These are phyloP conservation scores for Corvus hawaiiensis DNA, from an alignment of 2,113 vertebrate genomes.

Conservation along the genomic window DNA sequence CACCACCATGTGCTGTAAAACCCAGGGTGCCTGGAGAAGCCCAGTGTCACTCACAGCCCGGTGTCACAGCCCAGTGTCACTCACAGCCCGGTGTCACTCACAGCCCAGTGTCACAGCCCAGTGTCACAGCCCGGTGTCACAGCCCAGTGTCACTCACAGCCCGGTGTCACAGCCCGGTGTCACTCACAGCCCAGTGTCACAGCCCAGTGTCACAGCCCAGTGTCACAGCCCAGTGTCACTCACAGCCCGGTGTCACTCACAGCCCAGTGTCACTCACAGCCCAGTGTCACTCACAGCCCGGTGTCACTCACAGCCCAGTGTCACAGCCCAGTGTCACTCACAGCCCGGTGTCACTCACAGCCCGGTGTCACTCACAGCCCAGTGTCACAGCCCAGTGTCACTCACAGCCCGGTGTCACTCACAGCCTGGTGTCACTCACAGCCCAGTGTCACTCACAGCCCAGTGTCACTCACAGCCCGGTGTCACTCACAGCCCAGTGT, in stretches of 20 bases:
- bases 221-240: background rate
- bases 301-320: too few relatives aligned
- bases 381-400: background rate
- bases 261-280: background rate
- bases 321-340: background rate
- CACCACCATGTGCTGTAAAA: background rate
- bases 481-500: background rate
- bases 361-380: too few relatives aligned
- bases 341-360: background rate
- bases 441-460: background rate
- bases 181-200: too few relatives aligned
- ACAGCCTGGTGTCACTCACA: too few relatives aligned
- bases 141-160: background rate
- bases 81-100: too few relatives aligned
- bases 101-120: background rate
- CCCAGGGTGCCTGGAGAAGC: background rate
- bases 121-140: background rate
- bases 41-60: background rate
- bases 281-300: background rate
- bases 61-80: background rate
- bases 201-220: background rate
- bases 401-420: background rate
- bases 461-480: background rate
- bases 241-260: background rate
- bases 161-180: background rate